phyloP scores from a whole-genome alignment of 2,113 vertebrate genomes.

The Oryzias woworae region DNA sequence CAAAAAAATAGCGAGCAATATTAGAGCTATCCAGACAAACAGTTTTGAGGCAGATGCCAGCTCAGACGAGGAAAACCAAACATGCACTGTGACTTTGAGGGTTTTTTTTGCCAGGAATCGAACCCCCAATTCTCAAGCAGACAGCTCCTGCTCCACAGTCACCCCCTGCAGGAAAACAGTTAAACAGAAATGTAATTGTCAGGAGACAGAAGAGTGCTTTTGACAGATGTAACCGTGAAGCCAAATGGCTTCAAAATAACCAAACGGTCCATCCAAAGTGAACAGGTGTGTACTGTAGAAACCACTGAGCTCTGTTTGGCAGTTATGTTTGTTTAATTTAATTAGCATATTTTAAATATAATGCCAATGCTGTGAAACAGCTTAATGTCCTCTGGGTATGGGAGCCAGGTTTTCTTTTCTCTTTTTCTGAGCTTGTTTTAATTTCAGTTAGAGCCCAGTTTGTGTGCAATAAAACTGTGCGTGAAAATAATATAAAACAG shows the following conservation, averaged over 20 bases:
- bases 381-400: constrained; percentile 29
- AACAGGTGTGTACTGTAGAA: constrained; percentile 54
- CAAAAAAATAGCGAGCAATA: too few relatives aligned
- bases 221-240: constrained; percentile 23
- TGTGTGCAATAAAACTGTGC: constrained; percentile 10
- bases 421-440: constrained; percentile 8
- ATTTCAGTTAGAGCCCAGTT: constrained; percentile 26
- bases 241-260: constrained; percentile 37
- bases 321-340: constrained; percentile 42
- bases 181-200: neutral
- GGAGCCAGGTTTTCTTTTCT: constrained; percentile 14
- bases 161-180: neutral
- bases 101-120: too few relatives aligned
- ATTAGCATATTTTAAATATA: constrained; percentile 61
- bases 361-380: constrained; percentile 46
- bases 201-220: constrained; percentile 20
- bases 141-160: too few relatives aligned
- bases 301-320: constrained; percentile 49
- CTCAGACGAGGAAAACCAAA: too few relatives aligned
- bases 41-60: too few relatives aligned
- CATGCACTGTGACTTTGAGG: too few relatives aligned
- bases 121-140: too few relatives aligned
- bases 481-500: constrained; percentile 29
- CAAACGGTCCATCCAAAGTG: constrained; percentile 45
- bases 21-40: too few relatives aligned